Conservation (phyloP, 92 coral and sea anemone genomes). For the Isaurus tuberculatus region DNA sequence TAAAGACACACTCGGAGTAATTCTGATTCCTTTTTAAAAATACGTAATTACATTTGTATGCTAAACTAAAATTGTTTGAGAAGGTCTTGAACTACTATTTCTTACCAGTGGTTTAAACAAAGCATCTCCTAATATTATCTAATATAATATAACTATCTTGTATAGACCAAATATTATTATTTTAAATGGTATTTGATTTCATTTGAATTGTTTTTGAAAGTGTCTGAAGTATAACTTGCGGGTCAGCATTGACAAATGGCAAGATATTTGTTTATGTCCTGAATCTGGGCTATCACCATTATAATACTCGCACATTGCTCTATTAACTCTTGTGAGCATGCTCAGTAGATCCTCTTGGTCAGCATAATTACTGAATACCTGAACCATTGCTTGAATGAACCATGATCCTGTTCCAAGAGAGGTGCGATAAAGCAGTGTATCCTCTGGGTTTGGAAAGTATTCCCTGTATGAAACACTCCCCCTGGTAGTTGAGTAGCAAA, state of each 20-base stretch:
- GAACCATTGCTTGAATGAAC: slow-evolving; percentile 84
- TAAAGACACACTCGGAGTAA: no score
- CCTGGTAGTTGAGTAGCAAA: slow-evolving; percentile 89
- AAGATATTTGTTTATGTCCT: slow-evolving; percentile 85
- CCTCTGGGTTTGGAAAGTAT: slow-evolving; percentile 41
- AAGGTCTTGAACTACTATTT: no score
- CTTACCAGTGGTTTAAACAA: no score
- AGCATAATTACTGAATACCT: slow-evolving; percentile 66
- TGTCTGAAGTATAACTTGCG: slow-evolving; percentile 78
- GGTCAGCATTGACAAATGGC: slow-evolving; percentile 89
- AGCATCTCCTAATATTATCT: no score
- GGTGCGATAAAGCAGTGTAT: not conserved
- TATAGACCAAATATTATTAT: no score
- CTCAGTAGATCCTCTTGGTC: slow-evolving; percentile 82
- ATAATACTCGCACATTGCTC: slow-evolving; percentile 72
- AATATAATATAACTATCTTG: no score
- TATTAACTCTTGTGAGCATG: slow-evolving; percentile 92
- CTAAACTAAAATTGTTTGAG: no score
- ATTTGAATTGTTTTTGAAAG: not conserved
- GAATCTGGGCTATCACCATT: slow-evolving; percentile 50
- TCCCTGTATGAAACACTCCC: slow-evolving; percentile 72
- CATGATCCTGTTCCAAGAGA: slow-evolving; percentile 78
- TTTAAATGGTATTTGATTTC: not conserved
- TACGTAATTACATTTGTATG: no score
- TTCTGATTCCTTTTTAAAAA: no score